phyloP scores from a whole-genome alignment of 2,888 invertebrate genomes.

The Ecdyonurus torrentis region DNA sequence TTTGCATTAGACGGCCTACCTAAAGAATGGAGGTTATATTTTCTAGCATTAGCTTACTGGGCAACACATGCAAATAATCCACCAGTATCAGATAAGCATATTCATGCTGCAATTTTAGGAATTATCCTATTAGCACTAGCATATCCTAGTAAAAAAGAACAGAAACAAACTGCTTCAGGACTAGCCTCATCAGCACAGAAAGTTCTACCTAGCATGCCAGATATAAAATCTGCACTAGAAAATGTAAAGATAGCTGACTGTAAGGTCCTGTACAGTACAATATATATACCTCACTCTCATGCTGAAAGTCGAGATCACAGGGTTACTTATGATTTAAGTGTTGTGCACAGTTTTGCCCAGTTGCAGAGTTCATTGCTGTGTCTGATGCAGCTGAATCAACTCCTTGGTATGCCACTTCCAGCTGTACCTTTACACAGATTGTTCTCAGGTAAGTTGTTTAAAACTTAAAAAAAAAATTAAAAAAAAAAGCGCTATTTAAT shows the following conservation, averaged over 20 bases:
- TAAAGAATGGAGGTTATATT: conserved; percentile 37
- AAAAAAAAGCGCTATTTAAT: no score
- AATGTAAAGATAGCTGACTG: conserved; percentile 11
- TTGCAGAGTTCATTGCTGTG: conserved; percentile 45
- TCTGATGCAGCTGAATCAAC: conserved; percentile 41
- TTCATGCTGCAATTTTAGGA: conserved; percentile 40
- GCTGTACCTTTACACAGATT: conserved; percentile 39
- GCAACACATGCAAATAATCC: conserved; percentile 26
- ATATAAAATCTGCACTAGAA: neutral
- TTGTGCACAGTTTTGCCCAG: conserved; percentile 45
- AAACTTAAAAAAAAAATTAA: no score
- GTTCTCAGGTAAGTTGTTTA: conserved; percentile 44
- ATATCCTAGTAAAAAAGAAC: neutral
- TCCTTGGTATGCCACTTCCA: conserved; percentile 41
- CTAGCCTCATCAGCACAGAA: neutral
- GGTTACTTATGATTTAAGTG: conserved; percentile 12
- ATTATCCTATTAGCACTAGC: conserved; percentile 31
- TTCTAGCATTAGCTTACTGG: conserved; percentile 43
- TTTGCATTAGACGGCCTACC: conserved; percentile 30
- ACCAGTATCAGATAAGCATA: conserved; percentile 26
- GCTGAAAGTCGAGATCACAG: neutral
- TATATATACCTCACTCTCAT: neutral
- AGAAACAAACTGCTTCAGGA: neutral
- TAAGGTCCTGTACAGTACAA: neutral
- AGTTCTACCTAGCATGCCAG: neutral